A percentile compares a stretch with the other conserved stretches of the same genome.
phyloP scores from a whole-genome alignment of 2,113 vertebrate species.

The Neolamprologus falcicula region DNA sequence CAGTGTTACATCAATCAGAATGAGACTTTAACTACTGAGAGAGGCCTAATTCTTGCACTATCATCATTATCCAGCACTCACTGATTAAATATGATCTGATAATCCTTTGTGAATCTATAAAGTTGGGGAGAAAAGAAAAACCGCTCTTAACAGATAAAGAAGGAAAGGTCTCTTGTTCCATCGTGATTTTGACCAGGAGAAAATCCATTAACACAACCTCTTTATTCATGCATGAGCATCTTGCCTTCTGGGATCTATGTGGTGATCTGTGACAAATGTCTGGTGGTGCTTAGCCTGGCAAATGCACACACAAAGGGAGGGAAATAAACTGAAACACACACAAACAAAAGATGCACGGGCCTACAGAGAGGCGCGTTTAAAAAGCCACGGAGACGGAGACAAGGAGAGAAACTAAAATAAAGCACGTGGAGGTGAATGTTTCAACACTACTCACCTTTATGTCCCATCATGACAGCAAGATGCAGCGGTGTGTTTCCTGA shows the following conservation, averaged over 20 bases:
- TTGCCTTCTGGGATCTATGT: not conserved
- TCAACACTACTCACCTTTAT: slow-evolving; percentile 86
- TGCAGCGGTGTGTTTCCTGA: slow-evolving; percentile 97
- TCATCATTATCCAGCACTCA: not conserved
- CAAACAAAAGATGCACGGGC: not conserved
- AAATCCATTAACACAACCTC: not conserved
- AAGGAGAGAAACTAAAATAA: not conserved
- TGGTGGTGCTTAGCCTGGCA: not conserved
- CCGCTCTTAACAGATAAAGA: fast-evolving
- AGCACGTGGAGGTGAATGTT: not conserved
- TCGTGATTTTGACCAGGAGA: not conserved
- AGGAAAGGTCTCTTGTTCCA: not conserved
- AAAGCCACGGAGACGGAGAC: not conserved
- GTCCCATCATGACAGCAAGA: slow-evolving; percentile 97
- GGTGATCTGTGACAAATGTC: slow-evolving; percentile 15
- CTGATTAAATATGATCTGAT: not conserved
- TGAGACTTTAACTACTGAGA: not conserved
- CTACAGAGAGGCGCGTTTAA: not conserved
- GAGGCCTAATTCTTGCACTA: not conserved
- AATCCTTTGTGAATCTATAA: not conserved
- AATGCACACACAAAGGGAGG: not conserved
- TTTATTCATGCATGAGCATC: slow-evolving; percentile 11
- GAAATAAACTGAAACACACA: not conserved
- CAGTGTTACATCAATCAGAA: not conserved
- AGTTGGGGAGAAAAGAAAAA: not conserved